Evolutionary conservation across 92 coral and sea anemone species (phyloP).

Genomic region (Scolanthus callimorphus): DNA sequence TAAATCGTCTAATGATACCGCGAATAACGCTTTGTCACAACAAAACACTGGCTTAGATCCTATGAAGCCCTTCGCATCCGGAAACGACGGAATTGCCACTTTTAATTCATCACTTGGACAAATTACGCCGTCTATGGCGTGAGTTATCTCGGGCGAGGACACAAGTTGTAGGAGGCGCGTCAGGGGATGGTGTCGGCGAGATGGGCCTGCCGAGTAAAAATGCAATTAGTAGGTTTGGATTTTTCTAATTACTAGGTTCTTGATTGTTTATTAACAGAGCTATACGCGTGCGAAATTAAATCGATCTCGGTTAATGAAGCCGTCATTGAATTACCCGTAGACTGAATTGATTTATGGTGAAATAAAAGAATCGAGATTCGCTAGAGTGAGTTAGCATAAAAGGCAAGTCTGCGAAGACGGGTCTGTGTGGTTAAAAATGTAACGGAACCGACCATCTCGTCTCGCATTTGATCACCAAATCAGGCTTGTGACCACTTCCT

Average conservation of each 20-base stretch:
- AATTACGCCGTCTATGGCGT: background rate
- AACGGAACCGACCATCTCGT: background rate
- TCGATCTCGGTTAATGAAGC: conserved; percentile 15
- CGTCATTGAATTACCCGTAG: conserved; percentile 6
- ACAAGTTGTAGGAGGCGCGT: background rate
- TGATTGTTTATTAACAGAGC: conserved; percentile 73
- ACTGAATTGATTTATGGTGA: too few relatives aligned
- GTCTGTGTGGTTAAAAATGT: background rate
- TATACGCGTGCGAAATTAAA: conserved; percentile 34
- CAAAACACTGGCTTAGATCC: conserved; percentile 61
- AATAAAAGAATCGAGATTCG: background rate
- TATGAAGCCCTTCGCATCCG: conserved; percentile 69
- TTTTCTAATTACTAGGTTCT: conserved; percentile 73
- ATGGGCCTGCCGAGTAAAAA: conserved; percentile 10
- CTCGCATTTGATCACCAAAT: too few relatives aligned
- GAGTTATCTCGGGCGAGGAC: background rate
- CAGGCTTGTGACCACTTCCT: too few relatives aligned
- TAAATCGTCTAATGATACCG: conserved; percentile 70
- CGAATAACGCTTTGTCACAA: conserved; percentile 80
- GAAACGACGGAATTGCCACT: conserved; percentile 60
- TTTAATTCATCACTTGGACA: conserved; percentile 1
- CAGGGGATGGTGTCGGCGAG: conserved; percentile 4
- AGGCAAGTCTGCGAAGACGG: background rate
- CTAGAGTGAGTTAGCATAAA: background rate
- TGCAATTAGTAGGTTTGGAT: conserved; percentile 47